These are phyloP conservation scores for Aplidium turbinatum DNA, from an alignment of 23 tunicate genomes.

Conservation along the genomic window DNA sequence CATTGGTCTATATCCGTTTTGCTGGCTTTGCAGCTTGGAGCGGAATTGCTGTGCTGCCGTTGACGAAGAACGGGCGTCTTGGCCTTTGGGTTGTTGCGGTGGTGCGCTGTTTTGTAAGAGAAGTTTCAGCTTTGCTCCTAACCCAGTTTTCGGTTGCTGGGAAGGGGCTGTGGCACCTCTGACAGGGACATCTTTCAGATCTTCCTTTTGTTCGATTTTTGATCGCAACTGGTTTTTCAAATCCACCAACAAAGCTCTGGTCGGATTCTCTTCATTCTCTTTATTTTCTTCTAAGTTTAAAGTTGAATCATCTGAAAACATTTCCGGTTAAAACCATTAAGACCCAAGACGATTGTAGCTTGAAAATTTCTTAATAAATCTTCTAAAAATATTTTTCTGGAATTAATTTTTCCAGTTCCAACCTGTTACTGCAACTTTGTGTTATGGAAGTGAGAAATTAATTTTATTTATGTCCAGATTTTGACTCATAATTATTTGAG, in stretches of 20 bases:
- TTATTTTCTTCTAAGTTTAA: background rate
- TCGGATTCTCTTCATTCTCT: conserved; percentile 38
- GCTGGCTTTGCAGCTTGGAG: conserved; percentile 30
- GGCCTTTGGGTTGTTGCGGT: conserved; percentile 9
- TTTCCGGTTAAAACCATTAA: too few species aligned
- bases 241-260: conserved; percentile 51
- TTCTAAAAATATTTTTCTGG: too few species aligned
- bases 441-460: too few species aligned
- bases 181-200: background rate
- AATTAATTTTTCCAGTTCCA: too few species aligned
- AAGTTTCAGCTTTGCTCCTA: conserved; percentile 54
- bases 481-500: too few species aligned
- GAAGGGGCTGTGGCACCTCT: conserved; percentile 19
- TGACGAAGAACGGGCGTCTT: background rate
- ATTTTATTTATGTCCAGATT: too few species aligned
- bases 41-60: conserved; percentile 11
- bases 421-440: too few species aligned
- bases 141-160: conserved; percentile 33
- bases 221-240: conserved; percentile 43
- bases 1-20: conserved; percentile 52
- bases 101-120: conserved; percentile 60
- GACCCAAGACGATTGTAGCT: too few species aligned
- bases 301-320: background rate
- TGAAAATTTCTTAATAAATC: too few species aligned
- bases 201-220: background rate